Percentiles rank a stretch among this genome's conserved stretches.
These are phyloP conservation scores for Tragelaphus strepsiceros DNA, from an alignment of 2,113 vertebrate species.

Conservation along the genomic window DNA sequence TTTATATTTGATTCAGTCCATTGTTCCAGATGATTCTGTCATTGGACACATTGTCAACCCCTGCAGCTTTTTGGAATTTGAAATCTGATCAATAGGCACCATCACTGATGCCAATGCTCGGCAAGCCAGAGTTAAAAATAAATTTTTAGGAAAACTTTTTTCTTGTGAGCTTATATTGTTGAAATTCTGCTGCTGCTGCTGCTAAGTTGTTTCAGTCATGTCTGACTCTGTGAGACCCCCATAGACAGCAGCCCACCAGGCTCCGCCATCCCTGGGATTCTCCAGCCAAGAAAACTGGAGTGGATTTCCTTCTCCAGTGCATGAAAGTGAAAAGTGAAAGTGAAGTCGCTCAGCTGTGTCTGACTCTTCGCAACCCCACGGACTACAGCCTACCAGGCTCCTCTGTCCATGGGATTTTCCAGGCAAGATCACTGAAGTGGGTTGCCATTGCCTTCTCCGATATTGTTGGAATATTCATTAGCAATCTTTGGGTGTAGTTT, in stretches of 20 bases:
- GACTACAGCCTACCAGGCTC: not conserved
- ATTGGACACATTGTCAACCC: not conserved
- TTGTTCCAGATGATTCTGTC: constrained; percentile 51
- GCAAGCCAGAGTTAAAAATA: constrained; percentile 11
- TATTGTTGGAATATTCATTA: not conserved
- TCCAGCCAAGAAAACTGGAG: too few species aligned
- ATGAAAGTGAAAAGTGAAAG: too few species aligned
- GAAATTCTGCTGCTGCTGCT: not conserved
- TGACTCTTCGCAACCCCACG: rapidly evolving
- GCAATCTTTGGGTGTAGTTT: not conserved
- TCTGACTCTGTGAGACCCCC: too few species aligned
- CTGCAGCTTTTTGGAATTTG: not conserved
- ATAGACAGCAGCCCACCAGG: too few species aligned
- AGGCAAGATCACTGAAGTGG: not conserved
- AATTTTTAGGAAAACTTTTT: not conserved
- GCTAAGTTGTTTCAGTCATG: not conserved
- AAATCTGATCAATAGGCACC: not conserved
- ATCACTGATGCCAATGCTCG: not conserved
- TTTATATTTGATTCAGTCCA: constrained; percentile 45
- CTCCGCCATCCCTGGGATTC: too few species aligned
- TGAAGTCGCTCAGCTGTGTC: not conserved
- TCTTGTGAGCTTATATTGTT: not conserved
- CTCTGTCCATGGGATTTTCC: not conserved
- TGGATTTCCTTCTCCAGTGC: too few species aligned
- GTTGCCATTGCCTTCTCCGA: not conserved